These are phyloP conservation scores for Chrysolina haemoptera DNA, from an alignment of 2,888 invertebrate species.

Conservation along the genomic window DNA sequence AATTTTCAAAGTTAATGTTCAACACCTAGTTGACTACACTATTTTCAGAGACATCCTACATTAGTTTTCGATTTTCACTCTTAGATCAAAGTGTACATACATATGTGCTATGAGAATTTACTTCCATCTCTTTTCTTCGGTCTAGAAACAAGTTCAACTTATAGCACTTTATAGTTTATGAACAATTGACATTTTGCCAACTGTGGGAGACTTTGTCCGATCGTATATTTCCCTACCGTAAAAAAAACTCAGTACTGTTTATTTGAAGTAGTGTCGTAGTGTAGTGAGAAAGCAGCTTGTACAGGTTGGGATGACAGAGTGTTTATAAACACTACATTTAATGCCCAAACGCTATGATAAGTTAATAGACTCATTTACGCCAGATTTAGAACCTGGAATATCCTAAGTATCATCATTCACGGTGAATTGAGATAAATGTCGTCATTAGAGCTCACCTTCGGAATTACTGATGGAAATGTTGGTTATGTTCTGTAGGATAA, in stretches of 20 bases:
- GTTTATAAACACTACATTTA: conserved; percentile 67
- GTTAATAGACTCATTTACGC: conserved; percentile 68
- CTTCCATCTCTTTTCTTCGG: no score
- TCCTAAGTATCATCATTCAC: background rate
- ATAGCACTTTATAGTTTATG: background rate
- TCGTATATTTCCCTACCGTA: background rate
- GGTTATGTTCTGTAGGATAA: no score
- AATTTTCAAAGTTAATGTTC: no score
- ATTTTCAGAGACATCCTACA: no score
- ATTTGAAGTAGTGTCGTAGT: conserved; percentile 39
- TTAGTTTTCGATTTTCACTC: no score
- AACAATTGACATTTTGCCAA: background rate
- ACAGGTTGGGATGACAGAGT: conserved; percentile 45
- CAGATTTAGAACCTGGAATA: conserved; percentile 59
- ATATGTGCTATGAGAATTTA: no score
- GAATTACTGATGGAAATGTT: no score
- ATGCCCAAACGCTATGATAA: conserved; percentile 68
- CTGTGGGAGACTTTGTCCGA: background rate
- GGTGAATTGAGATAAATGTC: conserved; percentile 9
- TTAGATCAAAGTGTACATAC: no score
- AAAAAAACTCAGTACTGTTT: conserved; percentile 31
- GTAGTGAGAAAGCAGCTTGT: conserved; percentile 40
- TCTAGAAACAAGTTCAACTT: no score
- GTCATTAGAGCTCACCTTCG: background rate
- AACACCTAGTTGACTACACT: no score